phyloP scores from a whole-genome alignment of 1,140 invertebrate genomes.

The Sminthurinus signatus region DNA sequence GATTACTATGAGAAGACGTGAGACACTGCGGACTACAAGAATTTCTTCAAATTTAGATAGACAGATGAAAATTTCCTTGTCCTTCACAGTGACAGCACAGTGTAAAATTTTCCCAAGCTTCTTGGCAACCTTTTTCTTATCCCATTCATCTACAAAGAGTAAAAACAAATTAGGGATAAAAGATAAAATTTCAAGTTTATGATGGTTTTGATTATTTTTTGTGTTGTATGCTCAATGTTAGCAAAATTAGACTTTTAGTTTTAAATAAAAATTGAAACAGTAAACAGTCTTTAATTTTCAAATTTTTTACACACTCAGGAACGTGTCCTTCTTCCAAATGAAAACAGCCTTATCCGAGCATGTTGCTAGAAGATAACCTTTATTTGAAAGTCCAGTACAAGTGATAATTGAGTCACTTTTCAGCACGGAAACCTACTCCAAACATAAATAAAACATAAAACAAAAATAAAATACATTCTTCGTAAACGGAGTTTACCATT shows the following conservation, averaged over 20 bases:
- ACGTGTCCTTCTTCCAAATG: conserved; percentile 16
- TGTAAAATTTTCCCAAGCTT: conserved; percentile 9
- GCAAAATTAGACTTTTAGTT: background rate
- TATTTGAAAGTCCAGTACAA: conserved; percentile 19
- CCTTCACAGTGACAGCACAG: conserved; percentile 3
- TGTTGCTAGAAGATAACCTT: conserved; percentile 15
- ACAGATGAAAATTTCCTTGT: conserved; percentile 11
- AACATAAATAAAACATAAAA: background rate
- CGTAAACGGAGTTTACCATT: background rate
- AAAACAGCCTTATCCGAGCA: conserved; percentile 23
- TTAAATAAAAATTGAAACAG: background rate
- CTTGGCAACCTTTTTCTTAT: conserved; percentile 6
- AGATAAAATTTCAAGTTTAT: too few relatives aligned
- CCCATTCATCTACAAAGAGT: conserved; percentile 18
- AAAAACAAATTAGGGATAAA: too few relatives aligned
- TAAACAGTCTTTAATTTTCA: background rate
- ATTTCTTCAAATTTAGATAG: conserved; percentile 21
- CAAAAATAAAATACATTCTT: background rate
- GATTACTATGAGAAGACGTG: conserved; percentile 3
- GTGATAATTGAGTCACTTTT: conserved; percentile 1
- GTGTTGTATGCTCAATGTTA: too few relatives aligned
- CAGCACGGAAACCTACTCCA: background rate
- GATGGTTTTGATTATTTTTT: too few relatives aligned
- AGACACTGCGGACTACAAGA: conserved; percentile 7
- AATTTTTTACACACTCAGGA: conserved; percentile 10